Evolutionary conservation across 2,888 invertebrate species (phyloP).

Genomic region (Eilema sororculum): DNA sequence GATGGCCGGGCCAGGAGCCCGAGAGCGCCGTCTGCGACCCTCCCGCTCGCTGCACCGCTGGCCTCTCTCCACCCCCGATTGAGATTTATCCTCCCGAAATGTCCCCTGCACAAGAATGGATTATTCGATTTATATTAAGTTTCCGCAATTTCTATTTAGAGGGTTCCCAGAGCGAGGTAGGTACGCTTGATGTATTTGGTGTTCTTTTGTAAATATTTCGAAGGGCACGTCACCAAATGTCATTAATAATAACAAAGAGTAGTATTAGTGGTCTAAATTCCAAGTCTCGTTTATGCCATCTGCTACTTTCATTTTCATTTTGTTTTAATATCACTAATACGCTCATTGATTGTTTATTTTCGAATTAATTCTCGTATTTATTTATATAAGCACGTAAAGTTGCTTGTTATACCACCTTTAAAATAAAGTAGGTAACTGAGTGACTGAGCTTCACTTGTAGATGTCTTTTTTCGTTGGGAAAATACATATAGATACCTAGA

Average conservation of each 20-base stretch:
- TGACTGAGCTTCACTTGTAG: not conserved
- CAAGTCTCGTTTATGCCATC: conserved; percentile 71
- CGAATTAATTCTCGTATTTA: not conserved
- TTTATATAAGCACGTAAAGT: not conserved
- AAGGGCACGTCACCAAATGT: conserved; percentile 73
- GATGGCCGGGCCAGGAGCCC: conserved; percentile 78
- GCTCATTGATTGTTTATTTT: not conserved
- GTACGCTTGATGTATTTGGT: conserved; percentile 69
- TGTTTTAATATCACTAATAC: conserved; percentile 13
- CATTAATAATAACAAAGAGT: conserved; percentile 81
- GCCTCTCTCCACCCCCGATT: conserved; percentile 80
- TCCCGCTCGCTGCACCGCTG: conserved; percentile 69
- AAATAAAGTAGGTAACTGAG: not conserved
- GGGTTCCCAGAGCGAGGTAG: conserved; percentile 74
- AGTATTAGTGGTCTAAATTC: conserved; percentile 72
- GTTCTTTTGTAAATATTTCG: conserved; percentile 78
- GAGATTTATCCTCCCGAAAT: conserved; percentile 84
- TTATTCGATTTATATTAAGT: conserved; percentile 87
- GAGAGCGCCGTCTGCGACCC: conserved; percentile 71
- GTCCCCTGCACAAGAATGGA: conserved; percentile 81
- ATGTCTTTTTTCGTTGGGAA: not conserved
- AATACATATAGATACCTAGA: not conserved
- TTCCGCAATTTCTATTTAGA: conserved; percentile 84
- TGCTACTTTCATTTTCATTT: conserved; percentile 63
- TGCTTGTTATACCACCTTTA: not conserved